These are phyloP conservation scores for Dreissena polymorpha DNA, from an alignment of 1,140 invertebrate species.

Conservation along the genomic window DNA sequence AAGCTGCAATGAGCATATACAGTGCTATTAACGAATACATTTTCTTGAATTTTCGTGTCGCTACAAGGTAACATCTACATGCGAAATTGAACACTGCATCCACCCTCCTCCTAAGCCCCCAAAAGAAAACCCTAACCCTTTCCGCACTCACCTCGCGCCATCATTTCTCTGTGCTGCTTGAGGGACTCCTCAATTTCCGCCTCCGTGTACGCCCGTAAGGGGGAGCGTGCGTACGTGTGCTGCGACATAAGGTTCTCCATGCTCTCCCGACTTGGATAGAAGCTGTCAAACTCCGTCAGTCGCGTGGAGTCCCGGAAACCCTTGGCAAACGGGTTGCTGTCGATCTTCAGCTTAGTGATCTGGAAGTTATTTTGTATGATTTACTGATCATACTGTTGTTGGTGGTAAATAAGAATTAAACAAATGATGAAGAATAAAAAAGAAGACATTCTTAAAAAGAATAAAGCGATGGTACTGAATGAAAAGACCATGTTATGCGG, in stretches of 20 bases:
- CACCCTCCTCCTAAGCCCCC: too few species aligned
- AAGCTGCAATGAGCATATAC: neutral
- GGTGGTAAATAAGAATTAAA: too few species aligned
- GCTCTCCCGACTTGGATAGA: conserved; percentile 71
- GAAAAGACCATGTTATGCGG: too few species aligned
- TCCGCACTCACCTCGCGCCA: conserved; percentile 65
- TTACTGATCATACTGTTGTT: too few species aligned
- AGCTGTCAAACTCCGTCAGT: conserved; percentile 93
- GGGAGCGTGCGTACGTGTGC: conserved; percentile 77
- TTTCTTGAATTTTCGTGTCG: neutral
- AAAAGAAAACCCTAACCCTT: too few species aligned
- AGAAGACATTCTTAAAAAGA: too few species aligned
- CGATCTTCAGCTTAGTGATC: conserved; percentile 95
- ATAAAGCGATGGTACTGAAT: too few species aligned
- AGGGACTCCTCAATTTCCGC: conserved; percentile 69
- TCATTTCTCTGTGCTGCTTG: conserved; percentile 70
- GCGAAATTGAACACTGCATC: too few species aligned
- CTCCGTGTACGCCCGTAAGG: conserved; percentile 72
- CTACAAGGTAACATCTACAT: neutral
- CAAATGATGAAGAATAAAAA: neutral
- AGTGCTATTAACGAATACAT: neutral
- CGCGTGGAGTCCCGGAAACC: conserved; percentile 96
- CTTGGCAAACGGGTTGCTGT: conserved; percentile 97
- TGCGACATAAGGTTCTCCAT: conserved; percentile 78
- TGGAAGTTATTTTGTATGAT: conserved; percentile 76